Conservation (phyloP, 2,797 vertebrate genomes). For the Phataginus tetradactyla region DNA sequence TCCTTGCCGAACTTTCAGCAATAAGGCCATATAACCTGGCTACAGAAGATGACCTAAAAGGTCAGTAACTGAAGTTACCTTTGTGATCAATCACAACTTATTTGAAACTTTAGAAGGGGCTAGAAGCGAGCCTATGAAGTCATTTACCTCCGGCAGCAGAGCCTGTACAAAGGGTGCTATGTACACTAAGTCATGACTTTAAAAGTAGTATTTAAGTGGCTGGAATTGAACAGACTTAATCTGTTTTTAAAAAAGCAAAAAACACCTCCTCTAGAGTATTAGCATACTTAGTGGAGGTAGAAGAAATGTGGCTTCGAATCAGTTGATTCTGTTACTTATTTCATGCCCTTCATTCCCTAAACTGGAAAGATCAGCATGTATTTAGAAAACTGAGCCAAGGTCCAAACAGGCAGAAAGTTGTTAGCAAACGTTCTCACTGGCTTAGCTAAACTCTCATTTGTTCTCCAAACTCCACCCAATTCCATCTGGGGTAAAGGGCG, state of each 20-base stretch:
- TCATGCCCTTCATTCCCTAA: neutral
- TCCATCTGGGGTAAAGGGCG: neutral
- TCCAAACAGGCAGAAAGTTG: neutral
- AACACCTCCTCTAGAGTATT: neutral
- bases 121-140: neutral
- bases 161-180: too few relatives aligned
- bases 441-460: neutral
- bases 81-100: neutral
- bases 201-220: neutral
- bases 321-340: neutral
- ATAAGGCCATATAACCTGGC: accelerated
- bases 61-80: neutral
- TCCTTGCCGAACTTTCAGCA: neutral
- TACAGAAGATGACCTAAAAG: neutral
- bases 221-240: neutral
- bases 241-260: neutral
- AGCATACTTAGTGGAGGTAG: neutral
- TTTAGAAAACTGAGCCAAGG: neutral
- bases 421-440: neutral
- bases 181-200: neutral
- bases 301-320: neutral
- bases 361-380: neutral
- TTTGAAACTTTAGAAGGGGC: neutral
- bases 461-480: conserved; percentile 23
- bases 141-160: neutral